Conservation (phyloP, 2,113 vertebrate genomes). For the Gambusia holbrooki region DNA sequence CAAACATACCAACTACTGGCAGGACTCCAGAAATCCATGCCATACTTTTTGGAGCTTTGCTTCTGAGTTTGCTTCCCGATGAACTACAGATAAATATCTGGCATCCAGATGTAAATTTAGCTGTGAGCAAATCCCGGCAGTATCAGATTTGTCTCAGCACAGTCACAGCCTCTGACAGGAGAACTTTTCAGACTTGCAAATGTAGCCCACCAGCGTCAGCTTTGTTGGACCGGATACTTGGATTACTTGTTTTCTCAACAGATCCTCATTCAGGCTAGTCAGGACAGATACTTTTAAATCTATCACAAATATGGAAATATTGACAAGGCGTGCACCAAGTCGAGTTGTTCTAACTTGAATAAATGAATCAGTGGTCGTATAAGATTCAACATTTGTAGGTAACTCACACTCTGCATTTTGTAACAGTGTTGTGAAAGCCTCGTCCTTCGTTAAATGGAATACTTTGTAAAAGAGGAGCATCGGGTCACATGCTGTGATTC, state of each 20-base stretch:
- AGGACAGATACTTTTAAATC: background rate
- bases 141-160: background rate
- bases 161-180: background rate
- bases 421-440: background rate
- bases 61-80: background rate
- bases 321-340: slow-evolving; percentile 4
- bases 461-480: background rate
- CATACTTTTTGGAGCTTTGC: background rate
- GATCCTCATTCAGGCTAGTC: slow-evolving; percentile 23
- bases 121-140: background rate
- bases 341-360: slow-evolving; percentile 31
- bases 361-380: background rate
- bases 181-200: background rate
- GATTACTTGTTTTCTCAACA: background rate
- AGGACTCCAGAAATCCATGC: background rate
- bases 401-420: background rate
- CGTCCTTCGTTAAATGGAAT: background rate
- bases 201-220: background rate
- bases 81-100: slow-evolving; percentile 1
- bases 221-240: background rate
- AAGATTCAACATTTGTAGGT: background rate
- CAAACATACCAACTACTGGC: background rate
- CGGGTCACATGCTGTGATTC: background rate
- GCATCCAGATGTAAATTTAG: background rate
- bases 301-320: background rate